phyloP scores from a whole-genome alignment of 1,140 invertebrate species.

The Wiebesia pumilae region DNA sequence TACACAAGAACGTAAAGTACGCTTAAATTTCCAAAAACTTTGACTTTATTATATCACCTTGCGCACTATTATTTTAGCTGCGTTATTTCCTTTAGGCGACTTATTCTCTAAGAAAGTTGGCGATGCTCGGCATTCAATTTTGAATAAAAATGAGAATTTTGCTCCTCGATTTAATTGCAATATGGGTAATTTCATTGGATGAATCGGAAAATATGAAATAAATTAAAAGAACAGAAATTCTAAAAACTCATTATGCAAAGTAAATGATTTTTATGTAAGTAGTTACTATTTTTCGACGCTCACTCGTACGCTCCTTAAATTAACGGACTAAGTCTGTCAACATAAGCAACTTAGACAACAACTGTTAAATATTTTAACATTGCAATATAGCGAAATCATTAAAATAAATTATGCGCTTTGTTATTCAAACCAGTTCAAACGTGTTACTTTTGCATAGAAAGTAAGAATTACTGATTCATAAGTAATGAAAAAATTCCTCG shows the following conservation, averaged over 20 bases:
- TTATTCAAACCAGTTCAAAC: not conserved
- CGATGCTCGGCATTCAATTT: no score
- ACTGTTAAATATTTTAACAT: not conserved
- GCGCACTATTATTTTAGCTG: no score
- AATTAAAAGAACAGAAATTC: not conserved
- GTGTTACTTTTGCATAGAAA: not conserved
- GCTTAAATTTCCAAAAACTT: no score
- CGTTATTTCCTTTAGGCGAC: no score
- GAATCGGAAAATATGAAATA: not conserved
- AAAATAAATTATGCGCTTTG: not conserved
- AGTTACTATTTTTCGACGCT: no score
- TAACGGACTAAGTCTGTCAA: not conserved
- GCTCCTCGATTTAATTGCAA: no score
- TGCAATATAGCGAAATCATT: not conserved
- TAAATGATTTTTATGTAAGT: no score
- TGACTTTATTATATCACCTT: no score
- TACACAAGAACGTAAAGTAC: no score
- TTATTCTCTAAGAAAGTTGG: no score
- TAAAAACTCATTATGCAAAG: not conserved
- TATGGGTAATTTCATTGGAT: not conserved
- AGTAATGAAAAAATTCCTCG: not conserved
- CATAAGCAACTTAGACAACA: not conserved
- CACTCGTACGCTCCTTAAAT: not conserved
- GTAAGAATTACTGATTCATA: not conserved
- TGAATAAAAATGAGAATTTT: no score